Evolutionary conservation across 2,113 vertebrate species (phyloP).

Genomic region (Rhinoptilus africanus): DNA sequence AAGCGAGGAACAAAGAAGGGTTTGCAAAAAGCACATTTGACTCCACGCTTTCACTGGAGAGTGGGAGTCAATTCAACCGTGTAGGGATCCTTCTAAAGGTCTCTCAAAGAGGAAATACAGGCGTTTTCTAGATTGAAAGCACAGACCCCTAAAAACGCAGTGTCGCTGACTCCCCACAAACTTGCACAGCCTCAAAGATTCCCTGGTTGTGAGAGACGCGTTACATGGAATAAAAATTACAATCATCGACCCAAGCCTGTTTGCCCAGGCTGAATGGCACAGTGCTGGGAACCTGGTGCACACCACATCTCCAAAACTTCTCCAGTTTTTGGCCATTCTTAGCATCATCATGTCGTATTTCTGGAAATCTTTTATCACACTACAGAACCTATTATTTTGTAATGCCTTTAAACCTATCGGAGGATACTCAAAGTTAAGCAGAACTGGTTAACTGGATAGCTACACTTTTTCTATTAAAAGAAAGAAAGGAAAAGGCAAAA

Average conservation of each 20-base stretch:
- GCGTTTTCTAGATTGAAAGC: not conserved
- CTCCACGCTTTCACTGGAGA: fast-evolving
- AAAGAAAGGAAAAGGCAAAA: not conserved
- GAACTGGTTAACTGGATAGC: not conserved
- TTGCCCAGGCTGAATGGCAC: not conserved
- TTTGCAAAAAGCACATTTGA: not conserved
- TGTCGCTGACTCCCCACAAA: not conserved
- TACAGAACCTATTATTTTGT: not conserved
- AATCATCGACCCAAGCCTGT: fast-evolving
- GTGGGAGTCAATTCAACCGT: not conserved
- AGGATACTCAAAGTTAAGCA: not conserved
- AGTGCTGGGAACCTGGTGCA: not conserved
- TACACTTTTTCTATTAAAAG: not conserved
- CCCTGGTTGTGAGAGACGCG: fast-evolving
- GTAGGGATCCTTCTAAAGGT: not conserved
- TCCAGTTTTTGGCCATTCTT: not conserved
- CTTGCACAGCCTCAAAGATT: not conserved
- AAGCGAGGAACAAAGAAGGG: not conserved
- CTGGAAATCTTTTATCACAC: not conserved
- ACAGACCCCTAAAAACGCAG: fast-evolving
- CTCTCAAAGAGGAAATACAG: not conserved
- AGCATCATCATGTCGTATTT: not conserved
- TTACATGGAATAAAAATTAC: fast-evolving
- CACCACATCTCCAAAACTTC: not conserved
- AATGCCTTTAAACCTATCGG: not conserved